Evolutionary conservation across 2,113 vertebrate species (phyloP).

Genomic region (Stictonetta naevosa): DNA sequence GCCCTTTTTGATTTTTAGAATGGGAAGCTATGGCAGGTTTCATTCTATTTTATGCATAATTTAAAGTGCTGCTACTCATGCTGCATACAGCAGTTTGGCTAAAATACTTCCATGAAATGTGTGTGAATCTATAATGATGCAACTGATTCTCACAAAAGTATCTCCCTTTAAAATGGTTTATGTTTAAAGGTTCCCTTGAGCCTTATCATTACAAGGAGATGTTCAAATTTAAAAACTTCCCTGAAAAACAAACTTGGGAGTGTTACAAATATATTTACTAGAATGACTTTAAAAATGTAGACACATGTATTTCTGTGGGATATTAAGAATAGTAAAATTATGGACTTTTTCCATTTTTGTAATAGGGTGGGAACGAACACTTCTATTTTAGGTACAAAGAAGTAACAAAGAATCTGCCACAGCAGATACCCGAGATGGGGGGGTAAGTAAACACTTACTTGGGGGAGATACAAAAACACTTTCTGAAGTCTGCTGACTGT

Average conservation of each 20-base stretch:
- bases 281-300: not conserved
- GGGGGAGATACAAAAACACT: not conserved
- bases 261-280: not conserved
- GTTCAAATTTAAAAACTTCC: not conserved
- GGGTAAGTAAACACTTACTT: not conserved
- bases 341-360: not conserved
- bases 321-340: not conserved
- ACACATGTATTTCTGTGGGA: not conserved
- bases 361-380: not conserved
- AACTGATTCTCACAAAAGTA: not conserved
- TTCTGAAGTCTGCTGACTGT: not conserved
- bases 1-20: not conserved
- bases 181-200: not conserved
- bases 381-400: not conserved
- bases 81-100: constrained; percentile 33
- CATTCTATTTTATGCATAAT: not conserved
- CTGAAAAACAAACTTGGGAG: not conserved
- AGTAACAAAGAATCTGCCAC: constrained; percentile 4
- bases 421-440: constrained; percentile 30
- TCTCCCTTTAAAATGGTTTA: not conserved
- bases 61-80: not conserved
- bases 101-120: not conserved
- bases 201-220: not conserved
- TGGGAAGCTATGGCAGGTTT: not conserved
- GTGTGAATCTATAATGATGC: not conserved